Base-by-base conservation (phyloP, 23 tunicate genomes). In the Trididemnum clinides region DNA sequence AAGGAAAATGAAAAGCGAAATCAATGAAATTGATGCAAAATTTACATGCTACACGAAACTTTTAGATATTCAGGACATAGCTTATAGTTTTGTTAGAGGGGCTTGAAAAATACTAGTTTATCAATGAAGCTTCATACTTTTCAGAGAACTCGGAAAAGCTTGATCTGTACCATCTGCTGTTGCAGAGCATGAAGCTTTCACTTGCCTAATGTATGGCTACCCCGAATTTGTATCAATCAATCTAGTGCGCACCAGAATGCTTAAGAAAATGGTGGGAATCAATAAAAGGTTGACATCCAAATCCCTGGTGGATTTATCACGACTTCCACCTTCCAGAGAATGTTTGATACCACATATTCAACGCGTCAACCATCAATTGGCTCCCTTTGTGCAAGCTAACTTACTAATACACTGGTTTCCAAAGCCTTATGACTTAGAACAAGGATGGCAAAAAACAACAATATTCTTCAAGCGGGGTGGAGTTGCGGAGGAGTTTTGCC, bases 371-470 rank as follows among this genome's bases (percentile, higher is more conserved):
- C 66, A 59, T 28, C 66, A n/a, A 5, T 28, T 59, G 25, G 66
- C 66, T n/a, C 20, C 22, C 20, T 59, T 19, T n/a, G 22, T 19
- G 25, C 5, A 28, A 10, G 66, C 25, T 4, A 10, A 59, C 25
- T n/a, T 4, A 28, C 20, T 10, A 4, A 59, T 59, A 4, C 3
- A 4, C 5, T 25, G 22, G 25, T 5, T 4, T 5, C 21, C 25
- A 25, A 25, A 59, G 3, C 66, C 66, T 10, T 59, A n/a, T 59
- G 66, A 59, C 3, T 25, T 19, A 12, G 22, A 19, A 28, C 66
- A 59, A 59, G 66, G 66, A 59, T 59, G 66, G 66, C 20, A 59
- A n/a, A 59, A 59, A 59, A 59, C 66, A n/a, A n/a, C n/a, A n/a
- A n/a, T n/a, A n/a, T n/a, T n/a, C n/a, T n/a, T n/a, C n/a, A n/a